Evolutionary conservation across 2,888 invertebrate species (phyloP).

Genomic region (Polydrusus pterygomalis): DNA sequence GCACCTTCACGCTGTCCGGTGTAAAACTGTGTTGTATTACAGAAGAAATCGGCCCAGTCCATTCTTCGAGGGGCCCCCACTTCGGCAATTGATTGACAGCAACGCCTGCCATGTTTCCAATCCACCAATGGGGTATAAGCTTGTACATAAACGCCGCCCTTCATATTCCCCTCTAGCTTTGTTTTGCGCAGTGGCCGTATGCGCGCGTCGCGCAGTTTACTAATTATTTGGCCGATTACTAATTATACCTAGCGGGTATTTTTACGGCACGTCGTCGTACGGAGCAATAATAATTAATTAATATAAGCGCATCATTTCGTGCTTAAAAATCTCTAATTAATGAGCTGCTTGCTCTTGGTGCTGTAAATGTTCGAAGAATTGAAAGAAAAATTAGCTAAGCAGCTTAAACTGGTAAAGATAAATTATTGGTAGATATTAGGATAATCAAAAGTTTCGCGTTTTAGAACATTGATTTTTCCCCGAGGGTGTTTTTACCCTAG

Average conservation of each 20-base stretch:
- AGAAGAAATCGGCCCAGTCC: conserved; percentile 48
- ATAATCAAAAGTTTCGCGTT: background rate
- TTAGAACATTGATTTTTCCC: too few relatives aligned
- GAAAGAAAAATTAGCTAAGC: conserved; percentile 32
- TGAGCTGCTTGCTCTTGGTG: conserved; percentile 57
- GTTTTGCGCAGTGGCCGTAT: conserved; percentile 52
- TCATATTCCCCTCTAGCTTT: conserved; percentile 55
- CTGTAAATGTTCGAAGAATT: conserved; percentile 35
- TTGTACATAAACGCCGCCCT: conserved; percentile 58
- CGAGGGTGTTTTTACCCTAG: too few relatives aligned
- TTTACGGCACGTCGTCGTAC: conserved; percentile 68
- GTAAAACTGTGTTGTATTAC: conserved; percentile 68
- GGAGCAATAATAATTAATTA: conserved; percentile 72
- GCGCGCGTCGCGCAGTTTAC: conserved; percentile 61
- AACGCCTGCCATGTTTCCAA: conserved; percentile 70
- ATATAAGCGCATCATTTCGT: conserved; percentile 71
- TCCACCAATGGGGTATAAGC: conserved; percentile 65
- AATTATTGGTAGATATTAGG: background rate
- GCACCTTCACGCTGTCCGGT: conserved; percentile 65
- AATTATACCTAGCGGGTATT: conserved; percentile 73
- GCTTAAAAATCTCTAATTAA: conserved; percentile 71
- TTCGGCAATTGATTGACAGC: conserved; percentile 68
- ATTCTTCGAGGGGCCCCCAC: conserved; percentile 62
- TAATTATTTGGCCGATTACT: conserved; percentile 71
- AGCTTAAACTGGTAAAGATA: conserved; percentile 20